phyloP scores from a whole-genome alignment of 2,888 invertebrate species.

The Nephrotoma flavescens region DNA sequence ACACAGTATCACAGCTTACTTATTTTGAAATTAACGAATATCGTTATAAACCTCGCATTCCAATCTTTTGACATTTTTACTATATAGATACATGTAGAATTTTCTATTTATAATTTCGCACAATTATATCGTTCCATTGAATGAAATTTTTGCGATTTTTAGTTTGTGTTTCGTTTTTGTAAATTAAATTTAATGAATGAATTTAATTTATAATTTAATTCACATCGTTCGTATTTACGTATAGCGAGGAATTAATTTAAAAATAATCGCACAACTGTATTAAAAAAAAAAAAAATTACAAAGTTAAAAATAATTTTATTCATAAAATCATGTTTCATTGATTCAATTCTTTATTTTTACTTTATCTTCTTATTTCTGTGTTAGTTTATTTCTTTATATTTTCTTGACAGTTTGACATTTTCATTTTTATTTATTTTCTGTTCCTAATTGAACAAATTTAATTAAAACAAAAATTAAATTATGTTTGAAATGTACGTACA shows the following conservation, averaged over 20 bases:
- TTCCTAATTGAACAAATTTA: neutral
- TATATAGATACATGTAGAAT: neutral
- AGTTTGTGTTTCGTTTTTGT: neutral
- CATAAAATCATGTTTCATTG: neutral
- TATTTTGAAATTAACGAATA: too few relatives aligned
- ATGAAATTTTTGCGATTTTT: neutral
- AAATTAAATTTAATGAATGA: neutral
- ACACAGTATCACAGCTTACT: too few relatives aligned
- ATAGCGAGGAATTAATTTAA: neutral
- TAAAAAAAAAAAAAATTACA: neutral
- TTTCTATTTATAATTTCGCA: neutral
- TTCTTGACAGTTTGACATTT: neutral
- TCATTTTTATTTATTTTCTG: neutral
- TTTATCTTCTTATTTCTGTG: neutral
- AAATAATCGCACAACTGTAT: neutral
- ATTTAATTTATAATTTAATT: neutral
- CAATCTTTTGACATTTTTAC: too few relatives aligned
- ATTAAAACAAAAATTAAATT: neutral
- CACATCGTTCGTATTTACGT: neutral
- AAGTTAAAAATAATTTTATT: neutral
- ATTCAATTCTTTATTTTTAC: neutral
- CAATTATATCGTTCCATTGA: neutral
- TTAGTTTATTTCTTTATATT: neutral
- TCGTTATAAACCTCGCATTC: too few relatives aligned
- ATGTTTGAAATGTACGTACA: neutral